A percentile compares a stretch with the other conserved stretches of the same genome.
Conservation (phyloP, 2,888 invertebrate species). For the Neoaliturus tenellus region DNA sequence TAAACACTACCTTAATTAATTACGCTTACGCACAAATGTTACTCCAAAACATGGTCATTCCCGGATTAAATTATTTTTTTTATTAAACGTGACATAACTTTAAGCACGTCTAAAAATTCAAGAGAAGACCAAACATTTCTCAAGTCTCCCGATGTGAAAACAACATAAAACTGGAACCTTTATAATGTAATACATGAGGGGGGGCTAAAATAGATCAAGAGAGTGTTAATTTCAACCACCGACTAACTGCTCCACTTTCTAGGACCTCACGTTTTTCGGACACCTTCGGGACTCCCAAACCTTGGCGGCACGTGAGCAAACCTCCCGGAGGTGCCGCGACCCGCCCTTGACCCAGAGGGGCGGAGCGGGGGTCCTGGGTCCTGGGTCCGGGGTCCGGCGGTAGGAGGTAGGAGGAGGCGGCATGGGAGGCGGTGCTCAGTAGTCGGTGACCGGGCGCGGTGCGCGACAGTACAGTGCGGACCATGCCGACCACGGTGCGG, state of each 20-base stretch:
- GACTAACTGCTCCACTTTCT: background rate
- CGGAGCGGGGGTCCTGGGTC: background rate
- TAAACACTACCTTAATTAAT: no score
- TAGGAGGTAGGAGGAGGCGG: background rate
- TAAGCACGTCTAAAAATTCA: no score
- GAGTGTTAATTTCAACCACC: background rate
- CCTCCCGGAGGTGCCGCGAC: constrained; percentile 7
- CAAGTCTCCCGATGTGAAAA: no score
- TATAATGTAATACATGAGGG: no score
- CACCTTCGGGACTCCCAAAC: background rate
- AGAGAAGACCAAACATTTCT: no score
- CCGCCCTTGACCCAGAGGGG: constrained; percentile 20
- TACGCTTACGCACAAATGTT: no score
- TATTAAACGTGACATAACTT: no score
- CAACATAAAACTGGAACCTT: no score
- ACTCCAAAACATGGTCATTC: no score
- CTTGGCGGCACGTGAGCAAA: constrained; percentile 5
- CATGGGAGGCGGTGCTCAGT: background rate
- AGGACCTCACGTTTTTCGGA: background rate
- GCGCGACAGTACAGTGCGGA: background rate
- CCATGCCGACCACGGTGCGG: background rate
- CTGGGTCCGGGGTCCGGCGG: background rate
- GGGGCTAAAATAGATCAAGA: no score
- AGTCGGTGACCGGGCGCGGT: background rate
- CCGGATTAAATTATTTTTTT: no score